Base-by-base conservation (phyloP, 1,140 invertebrate genomes). In the Aricia agestis region DNA sequence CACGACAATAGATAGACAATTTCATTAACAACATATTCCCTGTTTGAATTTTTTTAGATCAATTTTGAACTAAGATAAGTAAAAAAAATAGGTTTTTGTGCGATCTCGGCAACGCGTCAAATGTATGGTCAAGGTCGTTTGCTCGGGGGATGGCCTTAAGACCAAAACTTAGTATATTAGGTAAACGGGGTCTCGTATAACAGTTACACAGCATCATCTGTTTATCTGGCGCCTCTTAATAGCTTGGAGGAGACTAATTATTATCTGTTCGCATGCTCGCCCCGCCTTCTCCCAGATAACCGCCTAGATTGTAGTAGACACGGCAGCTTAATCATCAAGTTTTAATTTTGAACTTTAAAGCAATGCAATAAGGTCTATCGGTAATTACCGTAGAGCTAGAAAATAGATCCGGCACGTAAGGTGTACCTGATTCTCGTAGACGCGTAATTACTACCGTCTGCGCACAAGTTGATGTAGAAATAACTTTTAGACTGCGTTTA, bases 191-290 rank as follows among this genome's bases (percentile, higher is more conserved):
- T 52, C 45, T 13, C 11, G 45, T 52, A 52, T 13, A 52, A 52
- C 45, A 52, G 45, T 52, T 52, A 1, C 45, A 52, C 45, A 15
- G 9, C 13, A 83, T 82, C 81, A 83, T 84, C 84, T 74, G 81
- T 83, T 84, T 85, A 84, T 85, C 80, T 89, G 88, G 88, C 89
- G 89, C 89, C 89, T 91, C 82, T 85, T 90, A 89, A 89, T 89
- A 86, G 85, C 87, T 79, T 74, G 79, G 87, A 52, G 45, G 45
- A 52, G 81, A 83, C 84, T 89, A 89, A 89, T 91, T 90, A 86
- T 84, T 87, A 89, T 89, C 87, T 86, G 86, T 86, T 84, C 77
- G 86, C 84, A 85, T 89, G 87, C 78, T 78, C 75, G 78, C 77
- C 78, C 79, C 81, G 83, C 85, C 85, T 78, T 77, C 75, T 69